Evolutionary conservation across 2,797 vertebrate species (phyloP).

Genomic region (Neosilurus hyrtlii): DNA sequence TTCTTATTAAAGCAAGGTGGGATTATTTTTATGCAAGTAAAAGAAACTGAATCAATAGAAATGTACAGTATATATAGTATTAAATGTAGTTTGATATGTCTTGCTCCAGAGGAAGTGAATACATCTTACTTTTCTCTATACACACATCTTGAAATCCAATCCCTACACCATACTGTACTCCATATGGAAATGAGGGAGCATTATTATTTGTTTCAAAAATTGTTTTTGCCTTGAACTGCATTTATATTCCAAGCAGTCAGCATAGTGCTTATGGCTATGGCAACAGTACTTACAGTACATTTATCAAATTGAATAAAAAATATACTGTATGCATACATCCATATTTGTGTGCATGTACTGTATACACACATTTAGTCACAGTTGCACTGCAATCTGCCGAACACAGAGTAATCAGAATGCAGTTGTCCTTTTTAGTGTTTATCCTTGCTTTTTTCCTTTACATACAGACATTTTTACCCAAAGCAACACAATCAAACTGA

Average conservation of each 20-base stretch:
- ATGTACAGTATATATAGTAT: neutral
- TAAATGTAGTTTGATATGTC: neutral
- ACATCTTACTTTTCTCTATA: neutral
- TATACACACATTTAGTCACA: neutral
- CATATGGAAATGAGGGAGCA: neutral
- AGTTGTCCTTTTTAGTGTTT: neutral
- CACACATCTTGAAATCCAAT: neutral
- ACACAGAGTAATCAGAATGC: neutral
- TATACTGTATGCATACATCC: neutral
- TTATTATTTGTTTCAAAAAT: neutral
- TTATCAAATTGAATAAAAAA: conserved; percentile 7
- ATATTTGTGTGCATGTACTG: neutral
- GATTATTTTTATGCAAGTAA: neutral
- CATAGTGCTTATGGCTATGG: conserved; percentile 1
- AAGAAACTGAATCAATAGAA: neutral
- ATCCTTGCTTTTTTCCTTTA: neutral
- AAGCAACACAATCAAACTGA: neutral
- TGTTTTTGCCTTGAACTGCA: neutral
- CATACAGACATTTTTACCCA: neutral
- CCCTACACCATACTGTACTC: neutral
- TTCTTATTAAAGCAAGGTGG: neutral
- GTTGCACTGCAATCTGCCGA: neutral
- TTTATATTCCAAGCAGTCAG: conserved; percentile 11
- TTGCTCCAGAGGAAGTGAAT: neutral
- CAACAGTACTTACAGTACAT: conserved; percentile 5